A percentile compares a stretch with the other conserved stretches of the same genome.
phyloP scores from a whole-genome alignment of 2,888 invertebrate species.

The Apamea sordens region DNA sequence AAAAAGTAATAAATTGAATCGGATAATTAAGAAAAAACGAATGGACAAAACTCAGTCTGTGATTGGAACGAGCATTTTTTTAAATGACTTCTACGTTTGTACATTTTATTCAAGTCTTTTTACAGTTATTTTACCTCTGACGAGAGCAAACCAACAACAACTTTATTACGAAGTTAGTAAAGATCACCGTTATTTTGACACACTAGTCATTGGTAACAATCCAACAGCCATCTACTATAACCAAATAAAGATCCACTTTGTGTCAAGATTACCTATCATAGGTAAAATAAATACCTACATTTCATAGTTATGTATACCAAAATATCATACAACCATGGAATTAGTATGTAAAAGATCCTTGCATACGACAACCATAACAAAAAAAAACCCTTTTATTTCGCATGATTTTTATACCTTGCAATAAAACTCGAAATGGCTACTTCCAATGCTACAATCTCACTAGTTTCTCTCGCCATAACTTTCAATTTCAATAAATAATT shows the following conservation, averaged over 20 bases:
- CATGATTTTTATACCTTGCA: background rate
- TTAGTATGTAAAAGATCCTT: background rate
- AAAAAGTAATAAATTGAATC: background rate
- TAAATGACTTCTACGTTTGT: background rate
- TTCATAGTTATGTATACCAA: background rate
- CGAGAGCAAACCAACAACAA: too few relatives aligned
- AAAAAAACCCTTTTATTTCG: background rate
- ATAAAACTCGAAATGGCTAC: background rate
- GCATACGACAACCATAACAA: background rate
- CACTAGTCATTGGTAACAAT: background rate
- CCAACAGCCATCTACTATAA: too few relatives aligned
- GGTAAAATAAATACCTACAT: background rate
- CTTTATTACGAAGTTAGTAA: too few relatives aligned
- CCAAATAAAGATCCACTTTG: too few relatives aligned
- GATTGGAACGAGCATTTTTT: background rate
- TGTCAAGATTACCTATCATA: too few relatives aligned
- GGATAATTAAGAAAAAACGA: background rate
- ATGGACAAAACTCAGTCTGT: background rate
- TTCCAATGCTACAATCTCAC: background rate
- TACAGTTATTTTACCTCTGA: too few relatives aligned
- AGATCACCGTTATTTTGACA: too few relatives aligned
- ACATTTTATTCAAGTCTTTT: too few relatives aligned
- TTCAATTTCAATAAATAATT: slow-evolving; percentile 15
- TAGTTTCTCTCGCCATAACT: background rate
- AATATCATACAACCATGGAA: background rate